Evolutionary conservation across 2,797 vertebrate genomes (phyloP).

Genomic region (Typhlichthys subterraneus): DNA sequence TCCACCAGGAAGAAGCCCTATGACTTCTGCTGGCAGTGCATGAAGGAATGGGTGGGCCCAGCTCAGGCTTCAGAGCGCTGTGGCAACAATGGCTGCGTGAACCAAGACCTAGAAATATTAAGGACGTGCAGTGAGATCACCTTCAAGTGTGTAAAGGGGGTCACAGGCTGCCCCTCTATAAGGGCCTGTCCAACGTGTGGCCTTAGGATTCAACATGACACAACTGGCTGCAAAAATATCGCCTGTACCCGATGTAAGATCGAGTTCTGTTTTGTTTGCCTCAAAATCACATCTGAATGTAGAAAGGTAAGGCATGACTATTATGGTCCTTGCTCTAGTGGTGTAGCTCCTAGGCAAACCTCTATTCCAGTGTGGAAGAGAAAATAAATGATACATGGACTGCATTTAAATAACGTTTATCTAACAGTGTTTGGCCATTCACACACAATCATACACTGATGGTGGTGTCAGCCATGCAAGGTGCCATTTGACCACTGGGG

Average conservation of each 20-base stretch:
- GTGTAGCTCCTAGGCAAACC: slow-evolving; percentile 1
- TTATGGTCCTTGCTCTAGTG: not conserved
- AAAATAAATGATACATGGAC: not conserved
- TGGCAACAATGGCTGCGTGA: slow-evolving; percentile 29
- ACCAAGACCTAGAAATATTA: slow-evolving; percentile 39
- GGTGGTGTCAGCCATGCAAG: too few species aligned
- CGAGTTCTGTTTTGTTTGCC: slow-evolving; percentile 65
- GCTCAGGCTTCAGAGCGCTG: slow-evolving; percentile 39
- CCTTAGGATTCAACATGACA: slow-evolving; percentile 44
- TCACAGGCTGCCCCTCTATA: slow-evolving; percentile 42
- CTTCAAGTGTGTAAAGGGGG: slow-evolving; percentile 29
- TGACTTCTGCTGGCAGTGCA: slow-evolving; percentile 71
- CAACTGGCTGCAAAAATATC: slow-evolving; percentile 48
- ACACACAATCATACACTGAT: too few species aligned
- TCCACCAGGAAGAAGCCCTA: not conserved
- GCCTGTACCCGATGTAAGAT: slow-evolving; percentile 25
- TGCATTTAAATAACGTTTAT: too few species aligned
- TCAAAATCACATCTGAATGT: slow-evolving; percentile 43
- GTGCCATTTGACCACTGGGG: too few species aligned
- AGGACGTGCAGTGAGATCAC: slow-evolving; percentile 24
- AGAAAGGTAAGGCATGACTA: not conserved
- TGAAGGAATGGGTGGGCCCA: slow-evolving; percentile 38
- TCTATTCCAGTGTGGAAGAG: slow-evolving; percentile 12
- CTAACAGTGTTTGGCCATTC: too few species aligned
- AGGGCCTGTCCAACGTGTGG: slow-evolving; percentile 64